phyloP scores from a whole-genome alignment of 2,888 invertebrate species.

The Drosophila leonis region DNA sequence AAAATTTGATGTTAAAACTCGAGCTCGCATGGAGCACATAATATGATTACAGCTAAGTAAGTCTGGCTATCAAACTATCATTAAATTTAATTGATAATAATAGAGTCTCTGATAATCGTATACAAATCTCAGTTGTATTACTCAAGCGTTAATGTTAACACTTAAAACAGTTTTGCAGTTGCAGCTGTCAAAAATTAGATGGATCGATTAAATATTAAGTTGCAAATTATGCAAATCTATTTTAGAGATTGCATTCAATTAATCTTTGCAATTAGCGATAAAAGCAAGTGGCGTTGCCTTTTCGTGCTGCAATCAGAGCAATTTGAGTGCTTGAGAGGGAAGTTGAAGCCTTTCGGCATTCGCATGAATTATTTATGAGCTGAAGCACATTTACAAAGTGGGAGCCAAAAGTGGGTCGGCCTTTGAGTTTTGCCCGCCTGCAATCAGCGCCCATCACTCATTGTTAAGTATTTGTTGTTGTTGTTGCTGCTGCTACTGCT shows the following conservation, averaged over 20 bases:
- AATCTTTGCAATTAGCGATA: slow-evolving; percentile 69
- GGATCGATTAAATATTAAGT: slow-evolving; percentile 63
- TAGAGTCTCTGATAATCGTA: slow-evolving; percentile 3
- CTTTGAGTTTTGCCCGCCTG: slow-evolving; percentile 14
- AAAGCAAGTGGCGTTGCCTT: slow-evolving; percentile 63
- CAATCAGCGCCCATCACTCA: slow-evolving; percentile 76
- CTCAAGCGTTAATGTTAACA: slow-evolving; percentile 61
- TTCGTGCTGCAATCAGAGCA: slow-evolving; percentile 73
- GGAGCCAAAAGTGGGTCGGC: slow-evolving; percentile 4
- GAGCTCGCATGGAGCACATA: not conserved
- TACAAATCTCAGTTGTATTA: not conserved
- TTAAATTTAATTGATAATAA: not conserved
- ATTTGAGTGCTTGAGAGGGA: slow-evolving; percentile 44
- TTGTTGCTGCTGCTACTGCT: slow-evolving; percentile 47
- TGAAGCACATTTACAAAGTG: slow-evolving; percentile 40
- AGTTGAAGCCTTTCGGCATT: slow-evolving; percentile 69
- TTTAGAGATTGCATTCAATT: slow-evolving; percentile 66
- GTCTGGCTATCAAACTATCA: not conserved
- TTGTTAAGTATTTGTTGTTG: slow-evolving; percentile 43
- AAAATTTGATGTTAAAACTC: not conserved
- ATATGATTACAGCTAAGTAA: not conserved
- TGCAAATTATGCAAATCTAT: slow-evolving; percentile 42
- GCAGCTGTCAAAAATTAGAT: slow-evolving; percentile 52
- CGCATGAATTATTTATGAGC: slow-evolving; percentile 75
- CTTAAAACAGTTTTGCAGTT: slow-evolving; percentile 40